phyloP scores from a whole-genome alignment of 2,888 invertebrate genomes.

The Drosophila greeni region DNA sequence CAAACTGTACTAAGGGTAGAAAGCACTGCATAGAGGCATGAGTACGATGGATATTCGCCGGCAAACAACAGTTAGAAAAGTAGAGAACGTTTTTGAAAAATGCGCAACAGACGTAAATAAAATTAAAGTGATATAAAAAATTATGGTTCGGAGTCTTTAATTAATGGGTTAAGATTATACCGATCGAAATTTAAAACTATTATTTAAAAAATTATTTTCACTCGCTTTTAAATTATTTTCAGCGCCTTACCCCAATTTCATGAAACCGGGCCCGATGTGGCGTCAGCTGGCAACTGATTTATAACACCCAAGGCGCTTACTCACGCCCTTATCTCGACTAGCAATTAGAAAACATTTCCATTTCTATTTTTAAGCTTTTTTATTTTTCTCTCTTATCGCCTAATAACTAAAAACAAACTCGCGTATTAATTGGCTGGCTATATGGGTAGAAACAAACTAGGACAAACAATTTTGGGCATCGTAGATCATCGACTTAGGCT shows the following conservation, averaged over 20 bases:
- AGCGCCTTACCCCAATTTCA: not conserved
- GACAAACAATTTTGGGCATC: slow-evolving; percentile 37
- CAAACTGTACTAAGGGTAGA: slow-evolving; percentile 25
- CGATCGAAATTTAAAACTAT: not conserved
- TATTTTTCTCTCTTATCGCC: slow-evolving; percentile 31
- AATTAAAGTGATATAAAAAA: slow-evolving; percentile 46
- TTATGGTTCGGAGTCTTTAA: not conserved
- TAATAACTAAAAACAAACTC: slow-evolving; percentile 44
- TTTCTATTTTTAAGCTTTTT: slow-evolving; percentile 18
- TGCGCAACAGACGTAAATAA: slow-evolving; percentile 37
- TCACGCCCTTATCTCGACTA: slow-evolving; percentile 14
- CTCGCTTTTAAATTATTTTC: not conserved
- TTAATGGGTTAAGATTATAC: not conserved
- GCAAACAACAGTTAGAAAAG: slow-evolving; percentile 61
- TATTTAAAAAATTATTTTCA: not conserved
- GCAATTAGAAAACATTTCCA: slow-evolving; percentile 24
- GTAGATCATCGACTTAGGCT: slow-evolving; percentile 28
- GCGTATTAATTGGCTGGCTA: slow-evolving; percentile 16
- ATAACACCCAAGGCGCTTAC: not conserved
- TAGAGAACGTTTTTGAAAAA: slow-evolving; percentile 64
- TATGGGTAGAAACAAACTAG: slow-evolving; percentile 27
- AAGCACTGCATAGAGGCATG: slow-evolving; percentile 5
- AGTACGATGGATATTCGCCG: slow-evolving; percentile 31
- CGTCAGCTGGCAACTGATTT: not conserved
- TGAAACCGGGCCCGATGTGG: not conserved